A percentile compares a stretch with the other conserved stretches of the same genome.
Conservation (phyloP, 2,888 invertebrate genomes). For the Arge pagana region DNA sequence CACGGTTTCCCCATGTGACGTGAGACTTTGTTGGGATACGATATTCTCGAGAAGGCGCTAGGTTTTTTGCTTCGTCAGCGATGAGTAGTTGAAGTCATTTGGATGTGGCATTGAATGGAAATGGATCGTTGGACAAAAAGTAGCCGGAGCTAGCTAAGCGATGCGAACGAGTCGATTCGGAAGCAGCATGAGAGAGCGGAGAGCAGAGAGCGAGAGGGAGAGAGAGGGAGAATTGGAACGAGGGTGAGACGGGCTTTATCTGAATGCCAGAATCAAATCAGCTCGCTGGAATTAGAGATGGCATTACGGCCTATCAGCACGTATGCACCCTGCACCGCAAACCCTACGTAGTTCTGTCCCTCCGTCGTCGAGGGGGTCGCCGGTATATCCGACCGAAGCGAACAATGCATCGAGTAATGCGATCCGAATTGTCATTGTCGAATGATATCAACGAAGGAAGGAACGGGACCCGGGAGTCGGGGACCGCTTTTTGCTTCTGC, state of each 20-base stretch:
- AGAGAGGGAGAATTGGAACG: conserved; percentile 25
- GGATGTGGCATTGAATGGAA: no score
- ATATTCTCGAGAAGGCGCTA: no score
- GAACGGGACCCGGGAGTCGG: conserved; percentile 30
- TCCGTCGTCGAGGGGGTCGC: background rate
- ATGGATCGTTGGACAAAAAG: no score
- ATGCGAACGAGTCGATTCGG: conserved; percentile 20
- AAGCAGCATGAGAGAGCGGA: conserved; percentile 9
- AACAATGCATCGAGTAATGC: conserved; percentile 16
- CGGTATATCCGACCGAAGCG: background rate
- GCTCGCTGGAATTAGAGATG: conserved; percentile 57
- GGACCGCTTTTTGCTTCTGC: no score
- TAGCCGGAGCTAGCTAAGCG: no score
- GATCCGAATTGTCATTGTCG: conserved; percentile 30
- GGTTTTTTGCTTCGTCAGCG: no score
- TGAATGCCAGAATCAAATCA: conserved; percentile 58
- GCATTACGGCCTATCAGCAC: conserved; percentile 56
- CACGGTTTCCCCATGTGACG: no score
- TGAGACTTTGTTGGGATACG: no score
- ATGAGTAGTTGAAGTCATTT: no score
- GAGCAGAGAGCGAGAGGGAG: conserved; percentile 22
- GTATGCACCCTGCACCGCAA: conserved; percentile 48
- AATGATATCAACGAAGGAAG: conserved; percentile 48
- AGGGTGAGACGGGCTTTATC: conserved; percentile 47
- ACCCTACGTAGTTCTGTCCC: conserved; percentile 12